Conservation (phyloP, 2,797 vertebrate species). For the Onychomys arenicola region DNA sequence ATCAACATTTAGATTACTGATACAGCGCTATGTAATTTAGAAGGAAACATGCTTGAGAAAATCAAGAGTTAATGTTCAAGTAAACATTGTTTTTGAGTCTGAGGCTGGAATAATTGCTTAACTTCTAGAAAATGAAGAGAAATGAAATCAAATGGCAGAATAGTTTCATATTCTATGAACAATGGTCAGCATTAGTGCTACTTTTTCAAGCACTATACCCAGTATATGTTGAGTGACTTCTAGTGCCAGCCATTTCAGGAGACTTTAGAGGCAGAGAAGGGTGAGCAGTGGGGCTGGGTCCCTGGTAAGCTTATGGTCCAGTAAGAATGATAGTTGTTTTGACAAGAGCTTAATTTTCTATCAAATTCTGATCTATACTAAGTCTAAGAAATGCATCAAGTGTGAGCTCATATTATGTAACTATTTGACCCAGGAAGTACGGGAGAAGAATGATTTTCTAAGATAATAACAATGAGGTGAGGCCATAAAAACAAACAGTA, state of each 20-base stretch:
- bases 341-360: neutral
- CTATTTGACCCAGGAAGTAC: neutral
- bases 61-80: slow-evolving; percentile 31
- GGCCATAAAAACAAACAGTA: neutral
- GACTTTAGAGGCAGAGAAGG: too few species aligned
- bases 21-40: neutral
- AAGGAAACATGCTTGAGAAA: slow-evolving; percentile 25
- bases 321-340: neutral
- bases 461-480: neutral
- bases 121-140: neutral
- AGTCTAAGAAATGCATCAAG: neutral
- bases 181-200: neutral
- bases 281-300: neutral
- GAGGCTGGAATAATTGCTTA: neutral
- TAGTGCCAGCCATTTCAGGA: neutral
- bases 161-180: neutral
- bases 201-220: neutral
- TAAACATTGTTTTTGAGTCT: slow-evolving; percentile 2
- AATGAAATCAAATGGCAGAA: neutral
- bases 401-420: neutral
- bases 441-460: neutral
- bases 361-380: neutral
- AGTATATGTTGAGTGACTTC: neutral
- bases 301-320: neutral
- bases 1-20: slow-evolving; percentile 14